These are phyloP conservation scores for Gobio occitaniae DNA, from an alignment of 2,797 vertebrate genomes.

Conservation along the genomic window DNA sequence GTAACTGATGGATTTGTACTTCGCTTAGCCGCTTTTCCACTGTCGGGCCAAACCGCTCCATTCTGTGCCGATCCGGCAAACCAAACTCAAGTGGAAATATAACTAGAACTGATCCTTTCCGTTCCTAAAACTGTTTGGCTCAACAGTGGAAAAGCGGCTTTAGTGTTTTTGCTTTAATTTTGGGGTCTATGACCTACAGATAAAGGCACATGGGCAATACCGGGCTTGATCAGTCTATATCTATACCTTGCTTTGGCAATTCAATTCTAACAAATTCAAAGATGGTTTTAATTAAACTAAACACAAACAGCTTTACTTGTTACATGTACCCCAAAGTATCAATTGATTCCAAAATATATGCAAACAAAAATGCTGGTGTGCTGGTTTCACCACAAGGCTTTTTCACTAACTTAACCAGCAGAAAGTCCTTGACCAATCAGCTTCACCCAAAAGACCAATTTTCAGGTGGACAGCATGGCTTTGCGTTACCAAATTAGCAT, in stretches of 20 bases:
- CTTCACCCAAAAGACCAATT: neutral
- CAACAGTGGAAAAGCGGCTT: neutral
- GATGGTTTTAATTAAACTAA: constrained; percentile 21
- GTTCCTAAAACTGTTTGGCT: neutral
- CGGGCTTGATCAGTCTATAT: neutral
- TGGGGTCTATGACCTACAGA: constrained; percentile 4
- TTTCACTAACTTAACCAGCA: constrained; percentile 3
- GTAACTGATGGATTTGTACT: constrained; percentile 53
- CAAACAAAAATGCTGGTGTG: constrained; percentile 6
- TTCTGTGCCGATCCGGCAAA: neutral
- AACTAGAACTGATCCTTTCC: neutral
- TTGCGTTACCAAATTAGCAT: neutral
- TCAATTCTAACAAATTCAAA: constrained; percentile 22
- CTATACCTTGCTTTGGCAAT: neutral
- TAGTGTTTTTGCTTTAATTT: constrained; percentile 4
- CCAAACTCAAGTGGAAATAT: neutral
- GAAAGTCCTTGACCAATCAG: constrained; percentile 5
- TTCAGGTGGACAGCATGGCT: neutral
- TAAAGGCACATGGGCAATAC: constrained; percentile 20
- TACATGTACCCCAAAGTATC: neutral
- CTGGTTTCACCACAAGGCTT: constrained; percentile 14
- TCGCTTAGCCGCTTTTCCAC: neutral
- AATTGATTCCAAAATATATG: constrained; percentile 6
- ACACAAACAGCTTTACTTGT: constrained; percentile 27
- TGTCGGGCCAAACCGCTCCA: neutral